Conservation (phyloP, 1,140 invertebrate genomes). For the Ceratosolen fusciceps region DNA sequence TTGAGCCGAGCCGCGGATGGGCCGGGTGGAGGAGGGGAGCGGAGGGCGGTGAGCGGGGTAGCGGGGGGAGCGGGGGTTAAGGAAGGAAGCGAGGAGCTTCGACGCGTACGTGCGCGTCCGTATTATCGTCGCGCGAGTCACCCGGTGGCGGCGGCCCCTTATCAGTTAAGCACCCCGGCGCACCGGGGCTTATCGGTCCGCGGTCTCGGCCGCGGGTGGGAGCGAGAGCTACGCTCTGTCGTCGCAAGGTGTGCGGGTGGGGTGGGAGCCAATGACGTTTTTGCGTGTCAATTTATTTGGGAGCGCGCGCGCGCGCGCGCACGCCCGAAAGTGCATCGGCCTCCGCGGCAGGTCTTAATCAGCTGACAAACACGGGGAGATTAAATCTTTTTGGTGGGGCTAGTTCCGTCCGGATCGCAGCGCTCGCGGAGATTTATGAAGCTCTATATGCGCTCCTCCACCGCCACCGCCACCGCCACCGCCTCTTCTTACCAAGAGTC, state of each 20-base stretch:
- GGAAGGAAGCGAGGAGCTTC: too few species aligned
- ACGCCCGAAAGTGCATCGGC: conserved; percentile 18
- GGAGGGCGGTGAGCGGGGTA: too few species aligned
- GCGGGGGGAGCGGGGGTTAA: too few species aligned
- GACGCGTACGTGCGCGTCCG: neutral
- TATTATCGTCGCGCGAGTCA: conserved; percentile 15
- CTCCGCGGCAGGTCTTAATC: neutral
- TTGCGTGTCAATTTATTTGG: conserved; percentile 9
- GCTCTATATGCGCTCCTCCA: conserved; percentile 16
- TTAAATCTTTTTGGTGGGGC: conserved; percentile 20
- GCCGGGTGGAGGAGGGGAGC: too few species aligned
- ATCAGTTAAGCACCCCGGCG: conserved; percentile 57
- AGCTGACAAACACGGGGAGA: neutral
- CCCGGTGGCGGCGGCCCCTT: conserved; percentile 50
- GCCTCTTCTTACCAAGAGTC: too few species aligned
- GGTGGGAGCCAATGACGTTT: neutral
- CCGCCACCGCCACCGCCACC: too few species aligned
- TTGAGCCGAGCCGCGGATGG: too few species aligned
- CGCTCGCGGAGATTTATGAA: conserved; percentile 35
- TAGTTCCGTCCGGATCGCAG: conserved; percentile 21
- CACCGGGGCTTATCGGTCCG: conserved; percentile 39
- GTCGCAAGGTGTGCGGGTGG: neutral
- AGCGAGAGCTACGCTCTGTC: conserved; percentile 57
- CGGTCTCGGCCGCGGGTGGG: too few species aligned
- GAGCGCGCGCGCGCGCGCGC: neutral